Base-by-base conservation (phyloP, 2,797 vertebrate genomes). In the Poecilia wingei region DNA sequence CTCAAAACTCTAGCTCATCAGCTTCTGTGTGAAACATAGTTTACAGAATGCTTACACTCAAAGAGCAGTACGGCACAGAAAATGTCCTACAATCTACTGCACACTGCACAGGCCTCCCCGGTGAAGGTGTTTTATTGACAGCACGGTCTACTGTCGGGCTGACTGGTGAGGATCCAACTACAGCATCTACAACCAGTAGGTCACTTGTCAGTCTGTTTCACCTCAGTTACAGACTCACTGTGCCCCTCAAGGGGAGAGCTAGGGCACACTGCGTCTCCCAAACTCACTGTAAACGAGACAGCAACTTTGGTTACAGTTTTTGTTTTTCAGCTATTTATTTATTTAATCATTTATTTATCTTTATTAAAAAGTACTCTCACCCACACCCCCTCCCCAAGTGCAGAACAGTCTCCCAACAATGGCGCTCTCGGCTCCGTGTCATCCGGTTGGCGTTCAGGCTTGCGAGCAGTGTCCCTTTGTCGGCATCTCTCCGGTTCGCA, bases 211-310 rank as follows among this genome's bases (percentile, higher is more conserved):
- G 97, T 97, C 96, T 95, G 95, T 94, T 89, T 96, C 95, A 96
- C 96, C 96, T 97, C 96, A 92, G 91, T 94, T 88, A 93, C 87
- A 91, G 94, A 94, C 94, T 95, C 90, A 87, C 84, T 86, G 93
- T 87, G 91, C 96, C 96, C 96, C 93, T 92, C 86, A 47, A 86
- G 90, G 94, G 95, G 93, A 96, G 95, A 95, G 96, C 96, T 94
- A 94, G 95, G 96, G 96, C 96, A 97, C 96, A 94, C 92, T 83
- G 92, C 87, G 85, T 93, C 97, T 97, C 97, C 97, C 97, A 98
- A 98, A 98, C 97, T 98, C 97, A 98, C 98, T 99, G 98, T 99
- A 99, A 99, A 99, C 97, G 93, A 97, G 95, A 97, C 98, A 99
- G 98, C 96, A 99, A 99, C 98, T 99, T 99, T 99, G 98, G 98